These are phyloP conservation scores for Lordiphosa clarofinis DNA, from an alignment of 1,140 invertebrate genomes.

Conservation along the genomic window DNA sequence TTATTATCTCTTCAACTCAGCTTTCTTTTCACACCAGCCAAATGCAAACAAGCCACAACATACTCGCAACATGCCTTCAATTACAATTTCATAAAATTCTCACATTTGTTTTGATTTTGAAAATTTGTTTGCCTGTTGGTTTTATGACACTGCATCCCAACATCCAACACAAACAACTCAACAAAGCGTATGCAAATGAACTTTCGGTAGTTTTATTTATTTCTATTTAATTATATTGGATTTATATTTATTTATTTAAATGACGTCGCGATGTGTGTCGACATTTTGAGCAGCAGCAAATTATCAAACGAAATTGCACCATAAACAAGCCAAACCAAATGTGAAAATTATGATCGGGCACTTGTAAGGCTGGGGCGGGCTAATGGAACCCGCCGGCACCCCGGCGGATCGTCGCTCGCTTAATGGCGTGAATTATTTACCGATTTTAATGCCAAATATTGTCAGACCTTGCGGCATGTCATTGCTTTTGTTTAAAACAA, in stretches of 20 bases:
- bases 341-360: slow-evolving; percentile 56
- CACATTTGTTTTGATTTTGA: slow-evolving; percentile 14
- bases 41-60: not conserved
- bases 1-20: not conserved
- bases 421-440: slow-evolving; percentile 75
- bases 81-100: slow-evolving; percentile 13
- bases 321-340: slow-evolving; percentile 57
- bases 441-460: slow-evolving; percentile 72
- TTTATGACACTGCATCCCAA: slow-evolving; percentile 31
- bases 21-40: slow-evolving; percentile 17
- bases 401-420: slow-evolving; percentile 61
- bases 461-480: slow-evolving; percentile 48
- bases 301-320: slow-evolving; percentile 58
- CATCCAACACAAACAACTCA: slow-evolving; percentile 2
- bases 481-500: slow-evolving; percentile 76
- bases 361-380: slow-evolving; percentile 27
- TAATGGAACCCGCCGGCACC: slow-evolving; percentile 34
- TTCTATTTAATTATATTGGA: slow-evolving; percentile 40
- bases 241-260: slow-evolving; percentile 49
- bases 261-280: slow-evolving; percentile 50
- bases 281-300: slow-evolving; percentile 55
- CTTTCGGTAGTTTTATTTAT: slow-evolving; percentile 38
- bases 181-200: slow-evolving; percentile 31
- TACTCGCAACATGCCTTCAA: not conserved
- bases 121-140: slow-evolving; percentile 42